Evolutionary conservation across 30 jellyfish, hydroid and myxozoan species (phyloP), one percentile per base, ranked within the genome.

Genomic region (Cassiopea xamachana): DNA sequence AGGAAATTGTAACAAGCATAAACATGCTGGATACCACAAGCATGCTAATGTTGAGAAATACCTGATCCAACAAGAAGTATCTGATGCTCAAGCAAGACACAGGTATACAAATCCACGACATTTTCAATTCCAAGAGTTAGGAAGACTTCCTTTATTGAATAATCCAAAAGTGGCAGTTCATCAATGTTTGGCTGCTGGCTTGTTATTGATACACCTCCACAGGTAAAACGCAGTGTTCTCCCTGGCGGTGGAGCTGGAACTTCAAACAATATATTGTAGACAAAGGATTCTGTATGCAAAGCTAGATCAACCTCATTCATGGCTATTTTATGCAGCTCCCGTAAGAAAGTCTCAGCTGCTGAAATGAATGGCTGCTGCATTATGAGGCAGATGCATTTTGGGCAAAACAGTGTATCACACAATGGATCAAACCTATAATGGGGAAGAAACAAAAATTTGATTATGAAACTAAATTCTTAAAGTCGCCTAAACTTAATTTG

Each of bases 211-310:
- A 92, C 90, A 1, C 97, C 97, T 1, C 97, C 97, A 60, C 96
- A 88, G 19, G 92, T 12, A 88, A 91, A 94, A 48, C 94, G 89
- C 90, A 96, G 81, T 18, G 93, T 84, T 45, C 98, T 73, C 8
- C 99, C 99, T n/a, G 99, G 97, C 1, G 99, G 99, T 1, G 98
- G 98, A 19, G 96, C 86, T 9, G 99, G 99, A 4, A 96, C 93
- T 69, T 92, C 99, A 73, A 91, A 96, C 73, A 96, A 78, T 13
- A 92, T 50, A 82, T 92, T 87, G 82, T 91, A 96, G 2, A 96
- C 91, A 70, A 81, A 84, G n/a, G 98, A 93, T 76, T 96, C 99
- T 5, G 93, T 59, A 58, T 82, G 95, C 62, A 96, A 75, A 16
- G 85, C 79, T 79, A 75, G 88, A 16, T 89, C 92, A 64, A 86